A percentile compares a stretch with the other conserved stretches of the same genome.
These are phyloP conservation scores for Entomobrya multifasciata DNA, from an alignment of 2,888 invertebrate species.

Conservation along the genomic window DNA sequence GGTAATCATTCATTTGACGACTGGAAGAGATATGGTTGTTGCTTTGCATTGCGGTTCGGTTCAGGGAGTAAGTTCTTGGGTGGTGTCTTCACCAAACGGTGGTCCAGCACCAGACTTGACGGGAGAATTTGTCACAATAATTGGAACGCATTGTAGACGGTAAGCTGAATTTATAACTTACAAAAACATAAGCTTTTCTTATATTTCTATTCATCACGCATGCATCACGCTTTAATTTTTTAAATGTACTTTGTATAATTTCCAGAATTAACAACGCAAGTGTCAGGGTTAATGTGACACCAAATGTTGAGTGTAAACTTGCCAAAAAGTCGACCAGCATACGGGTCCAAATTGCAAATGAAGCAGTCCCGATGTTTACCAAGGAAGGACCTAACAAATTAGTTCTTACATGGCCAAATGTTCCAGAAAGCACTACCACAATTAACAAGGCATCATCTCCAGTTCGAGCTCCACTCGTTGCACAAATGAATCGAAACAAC, in stretches of 20 bases:
- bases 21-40: slow-evolving; percentile 94
- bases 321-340: slow-evolving; percentile 89
- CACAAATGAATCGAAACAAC: slow-evolving; percentile 70
- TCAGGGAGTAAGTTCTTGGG: slow-evolving; percentile 79
- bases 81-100: slow-evolving; percentile 74
- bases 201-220: too few relatives aligned
- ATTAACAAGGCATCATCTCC: slow-evolving; percentile 47
- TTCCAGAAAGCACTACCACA: slow-evolving; percentile 49
- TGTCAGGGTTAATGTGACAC: slow-evolving; percentile 87
- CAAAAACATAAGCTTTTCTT: neutral
- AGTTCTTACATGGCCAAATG: slow-evolving; percentile 77
- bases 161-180: slow-evolving; percentile 68
- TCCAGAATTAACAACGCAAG: slow-evolving; percentile 87
- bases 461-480: slow-evolving; percentile 56
- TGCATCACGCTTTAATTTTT: too few relatives aligned
- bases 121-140: slow-evolving; percentile 79
- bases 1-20: slow-evolving; percentile 91
- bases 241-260: too few relatives aligned
- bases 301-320: slow-evolving; percentile 89
- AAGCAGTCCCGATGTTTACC: slow-evolving; percentile 77
- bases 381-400: slow-evolving; percentile 78
- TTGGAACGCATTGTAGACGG: slow-evolving; percentile 77
- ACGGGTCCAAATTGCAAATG: slow-evolving; percentile 82
- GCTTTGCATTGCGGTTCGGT: slow-evolving; percentile 83
- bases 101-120: slow-evolving; percentile 79